These are phyloP conservation scores for Pedionomus torquatus DNA, from an alignment of 2,113 vertebrate species.

Conservation along the genomic window DNA sequence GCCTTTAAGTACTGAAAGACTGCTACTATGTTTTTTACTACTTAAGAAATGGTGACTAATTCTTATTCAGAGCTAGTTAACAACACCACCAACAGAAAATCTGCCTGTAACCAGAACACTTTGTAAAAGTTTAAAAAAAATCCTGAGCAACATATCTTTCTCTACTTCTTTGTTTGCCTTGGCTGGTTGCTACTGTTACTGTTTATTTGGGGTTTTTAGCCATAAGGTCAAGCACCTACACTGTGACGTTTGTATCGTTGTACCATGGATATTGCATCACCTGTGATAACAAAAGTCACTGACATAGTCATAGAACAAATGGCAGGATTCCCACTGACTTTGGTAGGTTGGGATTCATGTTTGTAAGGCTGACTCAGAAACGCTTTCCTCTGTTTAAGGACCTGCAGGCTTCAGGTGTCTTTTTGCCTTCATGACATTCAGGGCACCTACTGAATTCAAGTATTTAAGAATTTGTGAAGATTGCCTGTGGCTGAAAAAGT, in stretches of 20 bases:
- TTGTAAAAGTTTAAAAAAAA: background rate
- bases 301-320: background rate
- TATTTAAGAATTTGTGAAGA: background rate
- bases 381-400: background rate
- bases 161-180: conserved; percentile 20
- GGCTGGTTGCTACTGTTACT: background rate
- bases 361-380: background rate
- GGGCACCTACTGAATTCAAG: background rate
- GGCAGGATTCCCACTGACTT: background rate
- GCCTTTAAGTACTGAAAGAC: background rate
- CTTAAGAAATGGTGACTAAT: background rate
- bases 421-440: background rate
- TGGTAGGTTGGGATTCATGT: background rate
- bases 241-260: background rate
- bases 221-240: background rate
- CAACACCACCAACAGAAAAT: background rate
- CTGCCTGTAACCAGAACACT: background rate
- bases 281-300: background rate
- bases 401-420: background rate
- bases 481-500: background rate
- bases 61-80: background rate
- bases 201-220: background rate
- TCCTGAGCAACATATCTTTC: background rate
- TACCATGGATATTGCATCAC: conserved; percentile 18
- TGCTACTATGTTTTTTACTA: background rate